Percentiles rank a stretch among this genome's conserved stretches.
phyloP scores from a whole-genome alignment of 2,797 vertebrate genomes.

The Rhinogobio ventralis region DNA sequence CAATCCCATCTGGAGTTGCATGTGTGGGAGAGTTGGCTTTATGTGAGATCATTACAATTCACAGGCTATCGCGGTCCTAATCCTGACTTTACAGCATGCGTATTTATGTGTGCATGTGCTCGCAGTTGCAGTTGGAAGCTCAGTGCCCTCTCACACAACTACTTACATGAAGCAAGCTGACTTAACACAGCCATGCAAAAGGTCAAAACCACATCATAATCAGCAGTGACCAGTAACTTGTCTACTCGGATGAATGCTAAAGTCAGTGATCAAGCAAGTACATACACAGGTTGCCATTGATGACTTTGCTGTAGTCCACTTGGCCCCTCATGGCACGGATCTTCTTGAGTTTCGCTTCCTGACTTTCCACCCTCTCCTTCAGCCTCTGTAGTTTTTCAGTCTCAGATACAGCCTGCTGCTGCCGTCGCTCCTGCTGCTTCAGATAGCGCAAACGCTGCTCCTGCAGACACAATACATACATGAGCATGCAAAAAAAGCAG shows the following conservation, averaged over 20 bases:
- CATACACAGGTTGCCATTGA: conserved; percentile 97
- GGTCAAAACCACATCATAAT: not conserved
- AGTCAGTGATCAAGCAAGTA: conserved; percentile 53
- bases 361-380: conserved; percentile 94
- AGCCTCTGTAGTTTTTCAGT: conserved; percentile 95
- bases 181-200: not conserved
- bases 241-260: not conserved
- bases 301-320: conserved; percentile 97
- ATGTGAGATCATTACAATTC: conserved; percentile 6
- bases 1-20: not conserved
- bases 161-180: not conserved
- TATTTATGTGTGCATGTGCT: not conserved
- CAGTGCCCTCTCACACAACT: not conserved
- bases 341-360: conserved; percentile 97
- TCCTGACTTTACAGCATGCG: not conserved
- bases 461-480: conserved; percentile 59
- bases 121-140: not conserved
- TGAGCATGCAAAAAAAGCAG: not conserved
- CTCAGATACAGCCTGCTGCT: conserved; percentile 92
- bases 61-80: not conserved
- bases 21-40: conserved; percentile 9
- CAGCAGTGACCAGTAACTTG: not conserved
- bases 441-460: conserved; percentile 86
- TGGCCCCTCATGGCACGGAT: conserved; percentile 97
- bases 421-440: conserved; percentile 95